Conservation (phyloP, 2,113 vertebrate genomes). For the Falco punctatus region DNA sequence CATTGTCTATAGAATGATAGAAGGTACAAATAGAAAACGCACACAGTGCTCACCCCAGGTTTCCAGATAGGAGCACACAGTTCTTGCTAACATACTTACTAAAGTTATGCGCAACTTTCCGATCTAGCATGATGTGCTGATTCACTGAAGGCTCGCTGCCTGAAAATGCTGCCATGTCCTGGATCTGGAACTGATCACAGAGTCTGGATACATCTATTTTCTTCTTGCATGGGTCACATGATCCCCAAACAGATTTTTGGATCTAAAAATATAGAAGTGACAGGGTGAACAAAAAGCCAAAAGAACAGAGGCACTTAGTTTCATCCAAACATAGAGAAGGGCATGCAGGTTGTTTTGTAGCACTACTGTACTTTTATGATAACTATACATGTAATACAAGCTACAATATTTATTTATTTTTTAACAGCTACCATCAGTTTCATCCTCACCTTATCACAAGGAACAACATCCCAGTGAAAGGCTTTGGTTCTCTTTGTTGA, state of each 20-base stretch:
- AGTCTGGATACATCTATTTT: slow-evolving; percentile 69
- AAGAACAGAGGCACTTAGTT: background rate
- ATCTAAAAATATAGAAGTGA: slow-evolving; percentile 70
- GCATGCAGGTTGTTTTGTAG: background rate
- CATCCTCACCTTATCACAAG: slow-evolving; percentile 72
- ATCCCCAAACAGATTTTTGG: slow-evolving; percentile 79
- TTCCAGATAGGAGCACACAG: background rate
- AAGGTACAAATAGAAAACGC: background rate
- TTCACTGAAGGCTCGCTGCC: slow-evolving; percentile 23
- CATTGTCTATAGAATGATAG: background rate
- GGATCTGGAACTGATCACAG: slow-evolving; percentile 70
- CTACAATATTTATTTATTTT: background rate
- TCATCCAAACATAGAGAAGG: background rate
- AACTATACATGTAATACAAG: background rate
- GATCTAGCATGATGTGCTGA: slow-evolving; percentile 77
- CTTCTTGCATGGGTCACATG: slow-evolving; percentile 42
- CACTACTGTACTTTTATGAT: background rate
- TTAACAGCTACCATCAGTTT: background rate
- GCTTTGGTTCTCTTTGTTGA: slow-evolving; percentile 70
- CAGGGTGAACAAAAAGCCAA: background rate
- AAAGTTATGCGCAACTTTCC: slow-evolving; percentile 78
- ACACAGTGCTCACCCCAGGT: background rate
- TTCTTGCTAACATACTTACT: slow-evolving; percentile 65
- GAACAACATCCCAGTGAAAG: slow-evolving; percentile 79
- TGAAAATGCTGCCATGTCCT: background rate